Evolutionary conservation across 2,797 vertebrate genomes (phyloP), one percentile per base, ranked within the genome.

Genomic region (Brachymystax lenok): DNA sequence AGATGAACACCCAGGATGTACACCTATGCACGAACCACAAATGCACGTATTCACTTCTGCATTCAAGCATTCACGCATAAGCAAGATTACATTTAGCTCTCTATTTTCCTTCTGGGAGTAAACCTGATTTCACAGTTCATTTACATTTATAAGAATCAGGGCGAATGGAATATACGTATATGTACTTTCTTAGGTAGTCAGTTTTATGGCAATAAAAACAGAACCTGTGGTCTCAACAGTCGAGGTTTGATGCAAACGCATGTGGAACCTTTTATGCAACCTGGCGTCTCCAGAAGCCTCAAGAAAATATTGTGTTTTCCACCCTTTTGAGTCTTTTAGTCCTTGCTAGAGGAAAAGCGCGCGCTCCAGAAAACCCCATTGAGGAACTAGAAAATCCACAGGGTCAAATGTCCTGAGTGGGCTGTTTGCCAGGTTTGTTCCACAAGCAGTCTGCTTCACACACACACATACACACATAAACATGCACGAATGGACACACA

Each of bases 231-330:
- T 96, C 95, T 94, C 92, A 92, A 94, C 93, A 92, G 95, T 91
- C 94, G 86, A 92, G 94, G 94, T 95, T 96, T 95, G 95, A 96
- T 96, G 95, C 95, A 93, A 93, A 96, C 92, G 92, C 93, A 95
- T 95, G 93, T 97, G 96, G 97, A 98, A 97, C 93, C 95, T 97
- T 96, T 97, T 97, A 97, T 96, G 95, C 95, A 97, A 97, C 96
- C 96, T 91, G 94, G 97, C 96, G 94, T 96, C 24, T 24, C 95
- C 95, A 96, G 95, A 94, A 96, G 95, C 95, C 96, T 97, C 96
- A 96, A 95, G 91, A 95, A 97, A 99, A 98, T 98, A 99, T 98
- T 98, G 97, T 91, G 94, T 95, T 98, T 98, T 98, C 97, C 96
- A 97, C 95, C 94, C 94, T 96, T 96, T 96, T 90, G 86, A 92